Percentiles rank a stretch among this genome's conserved stretches.
Conservation (phyloP, 2,797 vertebrate species). For the Thamnophis elegans region DNA sequence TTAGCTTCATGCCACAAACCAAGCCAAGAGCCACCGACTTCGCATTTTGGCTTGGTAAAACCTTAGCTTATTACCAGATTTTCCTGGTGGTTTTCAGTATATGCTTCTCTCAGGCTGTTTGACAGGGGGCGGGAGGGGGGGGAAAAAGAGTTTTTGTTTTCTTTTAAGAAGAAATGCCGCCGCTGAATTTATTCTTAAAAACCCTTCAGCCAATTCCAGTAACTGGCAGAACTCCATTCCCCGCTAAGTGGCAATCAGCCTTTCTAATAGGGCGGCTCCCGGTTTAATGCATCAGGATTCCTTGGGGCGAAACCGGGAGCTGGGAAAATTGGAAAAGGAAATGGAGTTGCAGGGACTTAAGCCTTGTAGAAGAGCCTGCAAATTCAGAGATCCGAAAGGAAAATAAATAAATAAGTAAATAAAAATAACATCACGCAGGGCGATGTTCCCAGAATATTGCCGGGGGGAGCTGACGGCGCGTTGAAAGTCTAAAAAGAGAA, state of each 20-base stretch:
- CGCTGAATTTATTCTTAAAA: not conserved
- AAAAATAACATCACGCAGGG: not conserved
- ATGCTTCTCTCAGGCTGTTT: not conserved
- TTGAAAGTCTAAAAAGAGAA: not conserved
- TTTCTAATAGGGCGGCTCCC: not conserved
- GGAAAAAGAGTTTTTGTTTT: not conserved
- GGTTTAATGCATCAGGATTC: not conserved
- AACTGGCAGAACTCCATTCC: not conserved
- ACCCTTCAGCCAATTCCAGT: not conserved
- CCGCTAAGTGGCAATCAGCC: not conserved
- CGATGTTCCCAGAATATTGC: conserved; percentile 4
- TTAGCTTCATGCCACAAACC: not conserved
- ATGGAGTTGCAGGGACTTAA: too few relatives aligned
- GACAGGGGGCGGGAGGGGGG: too few relatives aligned
- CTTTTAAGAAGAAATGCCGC: not conserved
- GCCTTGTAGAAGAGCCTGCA: not conserved
- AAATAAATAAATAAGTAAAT: not conserved
- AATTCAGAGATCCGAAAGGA: not conserved
- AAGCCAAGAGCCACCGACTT: not conserved
- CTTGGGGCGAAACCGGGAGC: not conserved
- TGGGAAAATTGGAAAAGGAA: not conserved
- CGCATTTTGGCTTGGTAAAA: not conserved
- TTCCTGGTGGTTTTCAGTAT: not conserved
- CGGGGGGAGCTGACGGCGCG: not conserved
- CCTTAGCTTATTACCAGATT: not conserved